Conservation (phyloP, 2,113 vertebrate genomes). For the Raja brachyura region DNA sequence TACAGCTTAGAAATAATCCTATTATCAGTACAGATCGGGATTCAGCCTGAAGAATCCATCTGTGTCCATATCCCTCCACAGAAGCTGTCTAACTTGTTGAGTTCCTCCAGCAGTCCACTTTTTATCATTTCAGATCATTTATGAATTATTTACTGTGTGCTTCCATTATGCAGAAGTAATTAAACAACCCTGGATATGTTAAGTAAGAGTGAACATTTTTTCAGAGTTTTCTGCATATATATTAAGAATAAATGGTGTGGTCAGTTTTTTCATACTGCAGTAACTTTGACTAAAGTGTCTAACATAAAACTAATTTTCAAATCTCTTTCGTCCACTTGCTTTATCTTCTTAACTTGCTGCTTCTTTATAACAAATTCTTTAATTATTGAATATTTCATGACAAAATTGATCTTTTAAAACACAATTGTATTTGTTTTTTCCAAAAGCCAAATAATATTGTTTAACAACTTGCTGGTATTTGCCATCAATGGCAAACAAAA, state of each 20-base stretch:
- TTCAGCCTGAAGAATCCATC: no score
- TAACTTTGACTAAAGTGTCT: neutral
- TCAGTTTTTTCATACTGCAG: neutral
- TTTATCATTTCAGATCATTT: neutral
- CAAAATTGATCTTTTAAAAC: neutral
- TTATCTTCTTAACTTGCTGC: neutral
- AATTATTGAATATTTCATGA: neutral
- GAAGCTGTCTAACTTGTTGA: no score
- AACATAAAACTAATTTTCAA: slow-evolving; percentile 8
- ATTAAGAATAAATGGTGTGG: neutral
- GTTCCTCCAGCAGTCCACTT: no score
- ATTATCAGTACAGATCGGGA: neutral
- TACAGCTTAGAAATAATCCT: neutral
- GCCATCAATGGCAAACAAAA: neutral
- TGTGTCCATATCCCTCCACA: no score
- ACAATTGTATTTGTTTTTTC: neutral
- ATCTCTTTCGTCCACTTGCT: neutral
- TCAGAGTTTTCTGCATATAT: neutral
- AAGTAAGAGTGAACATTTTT: neutral
- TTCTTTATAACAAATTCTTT: neutral
- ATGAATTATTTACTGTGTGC: neutral
- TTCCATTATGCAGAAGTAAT: neutral
- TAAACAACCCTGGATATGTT: neutral
- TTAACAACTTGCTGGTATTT: neutral
- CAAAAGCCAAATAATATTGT: neutral